Percentiles rank a stretch among this genome's conserved stretches.
These are phyloP conservation scores for Globodera ellingtonae DNA, from an alignment of 1,140 invertebrate genomes.

Conservation along the genomic window DNA sequence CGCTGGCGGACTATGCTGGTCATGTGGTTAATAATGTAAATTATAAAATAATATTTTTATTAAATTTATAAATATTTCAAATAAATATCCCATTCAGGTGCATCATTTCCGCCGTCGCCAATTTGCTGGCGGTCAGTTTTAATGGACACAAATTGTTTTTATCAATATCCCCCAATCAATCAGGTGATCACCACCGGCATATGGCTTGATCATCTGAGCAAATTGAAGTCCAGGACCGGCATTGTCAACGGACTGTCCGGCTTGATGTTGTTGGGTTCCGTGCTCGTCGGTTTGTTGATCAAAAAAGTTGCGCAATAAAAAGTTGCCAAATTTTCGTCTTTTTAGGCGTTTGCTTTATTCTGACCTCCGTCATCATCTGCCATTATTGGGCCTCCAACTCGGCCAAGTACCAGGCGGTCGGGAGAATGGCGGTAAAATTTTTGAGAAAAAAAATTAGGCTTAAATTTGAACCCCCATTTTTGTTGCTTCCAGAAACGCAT, in stretches of 20 bases:
- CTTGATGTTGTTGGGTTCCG: slow-evolving; percentile 61
- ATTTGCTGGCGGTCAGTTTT: slow-evolving; percentile 52
- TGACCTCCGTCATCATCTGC: slow-evolving; percentile 62
- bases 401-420: slow-evolving; percentile 60
- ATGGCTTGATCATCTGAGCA: slow-evolving; percentile 60
- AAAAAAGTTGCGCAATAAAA: neutral
- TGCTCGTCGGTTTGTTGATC: slow-evolving; percentile 51
- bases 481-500: slow-evolving; percentile 54
- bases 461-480: slow-evolving; percentile 6
- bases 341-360: slow-evolving; percentile 61
- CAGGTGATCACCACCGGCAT: slow-evolving; percentile 60
- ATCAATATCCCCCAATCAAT: neutral
- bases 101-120: slow-evolving; percentile 64
- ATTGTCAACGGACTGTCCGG: slow-evolving; percentile 60
- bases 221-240: slow-evolving; percentile 61
- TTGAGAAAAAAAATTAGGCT: neutral
- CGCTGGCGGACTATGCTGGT: slow-evolving; percentile 62
- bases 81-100: slow-evolving; percentile 41
- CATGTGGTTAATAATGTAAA: slow-evolving; percentile 56
- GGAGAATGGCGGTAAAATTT: slow-evolving; percentile 54
- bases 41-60: neutral
- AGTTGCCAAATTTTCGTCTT: neutral
- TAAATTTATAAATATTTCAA: slow-evolving; percentile 4
- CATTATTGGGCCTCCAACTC: slow-evolving; percentile 65
- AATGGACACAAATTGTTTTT: neutral